Percentiles rank a stretch among this genome's conserved stretches.
phyloP scores from a whole-genome alignment of 2,113 vertebrate species.

The Bombycilla garrulus region DNA sequence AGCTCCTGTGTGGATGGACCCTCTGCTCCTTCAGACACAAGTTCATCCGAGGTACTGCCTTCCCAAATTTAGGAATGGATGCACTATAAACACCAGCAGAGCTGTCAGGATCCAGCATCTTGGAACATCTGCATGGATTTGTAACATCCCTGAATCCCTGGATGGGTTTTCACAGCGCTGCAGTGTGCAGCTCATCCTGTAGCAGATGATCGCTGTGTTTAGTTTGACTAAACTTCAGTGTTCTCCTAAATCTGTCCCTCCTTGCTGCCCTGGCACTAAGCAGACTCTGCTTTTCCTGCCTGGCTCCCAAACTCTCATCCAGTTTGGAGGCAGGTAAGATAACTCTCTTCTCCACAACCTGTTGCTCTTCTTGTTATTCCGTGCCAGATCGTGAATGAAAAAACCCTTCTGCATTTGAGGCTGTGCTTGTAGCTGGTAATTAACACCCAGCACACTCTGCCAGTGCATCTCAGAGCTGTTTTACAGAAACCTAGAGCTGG shows the following conservation, averaged over 20 bases:
- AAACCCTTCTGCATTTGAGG: neutral
- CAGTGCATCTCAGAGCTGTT: constrained; percentile 19
- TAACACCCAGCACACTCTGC: constrained; percentile 20
- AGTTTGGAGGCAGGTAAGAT: neutral
- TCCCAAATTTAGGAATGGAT: neutral
- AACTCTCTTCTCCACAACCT: neutral
- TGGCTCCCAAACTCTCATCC: neutral
- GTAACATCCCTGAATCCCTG: neutral
- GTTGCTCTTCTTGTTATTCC: neutral
- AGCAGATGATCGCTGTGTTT: neutral
- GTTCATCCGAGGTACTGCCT: neutral
- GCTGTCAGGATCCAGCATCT: neutral
- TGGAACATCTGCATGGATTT: neutral
- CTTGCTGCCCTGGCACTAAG: neutral
- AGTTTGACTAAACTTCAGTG: neutral
- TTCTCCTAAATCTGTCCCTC: neutral
- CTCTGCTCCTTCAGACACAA: neutral
- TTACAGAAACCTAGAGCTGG: constrained; percentile 39
- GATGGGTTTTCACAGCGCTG: neutral
- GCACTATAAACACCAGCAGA: neutral
- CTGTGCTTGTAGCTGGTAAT: constrained; percentile 42
- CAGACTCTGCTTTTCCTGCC: neutral
- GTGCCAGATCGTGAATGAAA: constrained; percentile 37
- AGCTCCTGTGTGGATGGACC: neutral
- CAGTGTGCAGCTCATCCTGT: neutral